Evolutionary conservation across 1,140 invertebrate species (phyloP).

Genomic region (Drosophila kohkoa): DNA sequence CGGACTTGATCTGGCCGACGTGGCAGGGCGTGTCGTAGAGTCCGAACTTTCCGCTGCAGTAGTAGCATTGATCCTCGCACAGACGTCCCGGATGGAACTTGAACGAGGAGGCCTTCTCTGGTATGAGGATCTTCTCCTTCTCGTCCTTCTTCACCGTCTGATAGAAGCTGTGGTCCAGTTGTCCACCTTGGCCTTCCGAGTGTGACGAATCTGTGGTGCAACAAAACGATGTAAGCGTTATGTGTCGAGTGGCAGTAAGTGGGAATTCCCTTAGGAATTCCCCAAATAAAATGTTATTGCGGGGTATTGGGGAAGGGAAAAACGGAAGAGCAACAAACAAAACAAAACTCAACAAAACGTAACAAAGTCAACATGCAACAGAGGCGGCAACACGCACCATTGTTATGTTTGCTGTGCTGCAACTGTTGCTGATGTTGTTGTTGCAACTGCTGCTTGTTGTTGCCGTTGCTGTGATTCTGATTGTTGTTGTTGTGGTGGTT

Average conservation of each 20-base stretch:
- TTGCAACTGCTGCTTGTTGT: slow-evolving; percentile 19
- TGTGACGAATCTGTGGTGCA: slow-evolving; percentile 70
- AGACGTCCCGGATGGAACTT: slow-evolving; percentile 92
- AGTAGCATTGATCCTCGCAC: slow-evolving; percentile 93
- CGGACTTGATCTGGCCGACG: slow-evolving; percentile 92
- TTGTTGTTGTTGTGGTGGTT: slow-evolving; percentile 46
- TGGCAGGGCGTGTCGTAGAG: slow-evolving; percentile 94
- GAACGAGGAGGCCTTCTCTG: slow-evolving; percentile 94
- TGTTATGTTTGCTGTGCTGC: slow-evolving; percentile 20
- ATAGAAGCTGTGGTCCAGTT: slow-evolving; percentile 61
- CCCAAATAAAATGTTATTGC: too few species aligned
- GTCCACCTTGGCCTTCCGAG: slow-evolving; percentile 67
- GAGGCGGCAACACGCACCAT: slow-evolving; percentile 32
- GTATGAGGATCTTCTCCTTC: slow-evolving; percentile 90
- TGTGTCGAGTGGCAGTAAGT: background rate
- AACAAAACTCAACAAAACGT: slow-evolving; percentile 1
- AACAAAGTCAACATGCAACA: slow-evolving; percentile 20
- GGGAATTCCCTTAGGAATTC: too few species aligned
- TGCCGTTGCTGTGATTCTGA: slow-evolving; percentile 45
- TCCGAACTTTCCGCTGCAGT: slow-evolving; percentile 94
- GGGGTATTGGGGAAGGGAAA: background rate
- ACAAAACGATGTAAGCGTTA: background rate
- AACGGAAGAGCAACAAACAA: background rate
- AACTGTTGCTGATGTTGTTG: slow-evolving; percentile 29
- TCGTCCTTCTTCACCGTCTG: slow-evolving; percentile 86